Conservation (phyloP, 2,113 vertebrate species). For the Callopanchax toddi region DNA sequence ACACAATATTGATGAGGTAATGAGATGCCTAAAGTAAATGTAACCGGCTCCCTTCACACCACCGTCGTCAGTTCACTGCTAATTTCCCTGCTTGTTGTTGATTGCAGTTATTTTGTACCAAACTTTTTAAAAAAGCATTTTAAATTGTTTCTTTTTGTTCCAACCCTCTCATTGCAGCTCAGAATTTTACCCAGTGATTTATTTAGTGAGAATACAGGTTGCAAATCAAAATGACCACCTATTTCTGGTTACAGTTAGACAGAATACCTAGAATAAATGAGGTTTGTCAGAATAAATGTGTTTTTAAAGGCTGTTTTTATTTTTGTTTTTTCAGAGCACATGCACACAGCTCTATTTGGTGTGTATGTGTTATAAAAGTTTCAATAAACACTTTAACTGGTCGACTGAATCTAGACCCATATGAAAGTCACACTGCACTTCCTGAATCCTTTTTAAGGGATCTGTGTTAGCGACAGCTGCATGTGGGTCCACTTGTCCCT, state of each 20-base stretch:
- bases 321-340: too few relatives aligned
- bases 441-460: too few relatives aligned
- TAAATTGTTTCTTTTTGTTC: constrained; percentile 2
- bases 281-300: neutral
- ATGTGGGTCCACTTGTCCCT: too few relatives aligned
- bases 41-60: constrained; percentile 40
- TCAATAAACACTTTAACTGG: too few relatives aligned
- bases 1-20: constrained; percentile 55
- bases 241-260: neutral
- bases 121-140: constrained; percentile 24
- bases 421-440: too few relatives aligned
- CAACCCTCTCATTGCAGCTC: neutral
- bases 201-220: neutral
- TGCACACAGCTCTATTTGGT: too few relatives aligned
- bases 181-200: neutral
- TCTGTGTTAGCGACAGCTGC: too few relatives aligned
- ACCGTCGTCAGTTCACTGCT: constrained; percentile 25
- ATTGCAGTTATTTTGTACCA: constrained; percentile 36
- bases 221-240: neutral
- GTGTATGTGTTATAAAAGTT: too few relatives aligned
- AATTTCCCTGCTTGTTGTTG: constrained; percentile 43
- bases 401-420: too few relatives aligned
- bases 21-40: constrained; percentile 51
- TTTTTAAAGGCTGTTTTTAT: too few relatives aligned
- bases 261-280: neutral